Conservation (phyloP, 2,888 invertebrate species). For the Drosophila birchii region DNA sequence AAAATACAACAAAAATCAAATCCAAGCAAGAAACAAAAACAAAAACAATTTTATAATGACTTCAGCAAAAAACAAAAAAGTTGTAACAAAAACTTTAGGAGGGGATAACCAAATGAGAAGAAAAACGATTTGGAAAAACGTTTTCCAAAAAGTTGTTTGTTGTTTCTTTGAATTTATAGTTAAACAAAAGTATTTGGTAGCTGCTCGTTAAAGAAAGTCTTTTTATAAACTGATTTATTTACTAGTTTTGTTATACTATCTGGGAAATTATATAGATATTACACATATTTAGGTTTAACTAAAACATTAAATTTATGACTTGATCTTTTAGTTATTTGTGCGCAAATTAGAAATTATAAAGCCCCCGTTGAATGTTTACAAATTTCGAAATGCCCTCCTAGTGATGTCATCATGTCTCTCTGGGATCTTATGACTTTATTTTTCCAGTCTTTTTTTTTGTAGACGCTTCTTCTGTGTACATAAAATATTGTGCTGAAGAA, state of each 20-base stretch:
- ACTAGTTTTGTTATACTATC: neutral
- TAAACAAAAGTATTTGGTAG: conserved; percentile 3
- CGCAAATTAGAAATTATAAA: neutral
- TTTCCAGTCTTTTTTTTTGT: conserved; percentile 21
- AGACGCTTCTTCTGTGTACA: conserved; percentile 22
- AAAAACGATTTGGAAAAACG: conserved; percentile 14
- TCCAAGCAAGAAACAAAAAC: conserved; percentile 2
- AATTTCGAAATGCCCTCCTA: conserved; percentile 13
- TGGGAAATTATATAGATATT: neutral
- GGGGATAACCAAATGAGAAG: conserved; percentile 9
- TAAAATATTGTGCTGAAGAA: conserved; percentile 5
- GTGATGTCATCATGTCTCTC: conserved; percentile 25
- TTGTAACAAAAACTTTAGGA: neutral
- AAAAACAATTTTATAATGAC: conserved; percentile 26
- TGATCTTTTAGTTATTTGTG: neutral
- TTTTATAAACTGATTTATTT: neutral
- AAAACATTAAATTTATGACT: neutral
- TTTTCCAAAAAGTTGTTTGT: conserved; percentile 10
- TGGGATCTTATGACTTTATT: conserved; percentile 31
- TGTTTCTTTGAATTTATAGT: conserved; percentile 9
- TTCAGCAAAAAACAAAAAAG: conserved; percentile 18
- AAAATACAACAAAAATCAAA: conserved; percentile 3
- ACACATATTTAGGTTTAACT: too few species aligned
- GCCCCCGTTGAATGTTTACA: neutral
- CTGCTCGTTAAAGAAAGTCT: neutral